These are phyloP conservation scores for Hirudo medicinalis DNA, from an alignment of 1,140 invertebrate species.

Conservation along the genomic window DNA sequence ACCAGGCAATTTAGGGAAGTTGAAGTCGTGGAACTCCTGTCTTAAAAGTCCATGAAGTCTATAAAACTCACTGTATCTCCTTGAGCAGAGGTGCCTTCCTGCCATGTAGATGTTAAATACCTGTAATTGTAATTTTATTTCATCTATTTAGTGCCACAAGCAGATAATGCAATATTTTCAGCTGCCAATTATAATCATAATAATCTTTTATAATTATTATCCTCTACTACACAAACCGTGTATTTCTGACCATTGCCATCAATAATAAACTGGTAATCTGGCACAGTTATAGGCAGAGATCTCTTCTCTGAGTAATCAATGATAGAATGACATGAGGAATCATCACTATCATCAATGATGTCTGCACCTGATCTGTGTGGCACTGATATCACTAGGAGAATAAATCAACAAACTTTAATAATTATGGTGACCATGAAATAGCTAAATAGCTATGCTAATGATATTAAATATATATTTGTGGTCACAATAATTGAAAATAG, in stretches of 20 bases:
- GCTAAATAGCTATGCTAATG: neutral
- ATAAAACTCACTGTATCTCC: conserved; percentile 87
- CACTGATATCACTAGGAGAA: neutral
- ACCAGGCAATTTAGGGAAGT: conserved; percentile 91
- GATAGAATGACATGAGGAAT: conserved; percentile 69
- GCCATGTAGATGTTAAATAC: conserved; percentile 99
- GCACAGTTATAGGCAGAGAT: conserved; percentile 92
- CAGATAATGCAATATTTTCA: neutral
- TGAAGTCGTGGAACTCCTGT: conserved; percentile 91
- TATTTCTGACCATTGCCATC: conserved; percentile 68
- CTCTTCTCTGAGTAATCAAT: conserved; percentile 96
- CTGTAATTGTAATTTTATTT: conserved; percentile 32
- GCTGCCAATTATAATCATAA: neutral
- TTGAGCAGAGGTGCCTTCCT: conserved; percentile 84
- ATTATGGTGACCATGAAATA: neutral
- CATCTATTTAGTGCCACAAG: neutral
- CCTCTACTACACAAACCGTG: conserved; percentile 50
- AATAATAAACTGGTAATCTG: conserved; percentile 72
- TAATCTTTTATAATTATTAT: neutral
- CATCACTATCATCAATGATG: conserved; percentile 66
- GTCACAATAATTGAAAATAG: neutral
- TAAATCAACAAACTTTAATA: neutral
- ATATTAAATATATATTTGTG: neutral
- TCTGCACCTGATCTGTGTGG: neutral
- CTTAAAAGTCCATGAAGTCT: conserved; percentile 76